Evolutionary conservation across 1,140 invertebrate species (phyloP), one percentile per base, ranked within the genome.

Genomic region (Nomia melanderi): DNA sequence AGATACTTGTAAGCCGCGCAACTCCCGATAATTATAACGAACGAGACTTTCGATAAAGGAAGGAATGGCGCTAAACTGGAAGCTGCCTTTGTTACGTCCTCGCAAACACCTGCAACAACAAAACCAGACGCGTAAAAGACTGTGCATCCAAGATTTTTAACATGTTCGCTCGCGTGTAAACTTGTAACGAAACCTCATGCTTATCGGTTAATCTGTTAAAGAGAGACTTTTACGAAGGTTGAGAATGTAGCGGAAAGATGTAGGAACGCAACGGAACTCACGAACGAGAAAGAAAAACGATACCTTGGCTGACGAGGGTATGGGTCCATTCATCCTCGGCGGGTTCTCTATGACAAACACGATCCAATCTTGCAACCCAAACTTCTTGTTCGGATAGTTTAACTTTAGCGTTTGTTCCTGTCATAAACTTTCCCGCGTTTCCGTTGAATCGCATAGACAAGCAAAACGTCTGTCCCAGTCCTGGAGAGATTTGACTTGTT

Each of bases 281-380:
- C 20, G 47, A 50, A 20, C 1, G 20, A 7, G n/a, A 4, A n/a
- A n/a, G n/a, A n/a, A n/a, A n/a, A n/a, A n/a, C n/a, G n/a, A n/a
- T n/a, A 91, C 92, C 92, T 91, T 92, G 88, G 79, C 82, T 90
- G 9, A 89, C 72, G 23, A 92, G 87, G 60, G 79, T 88, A 70
- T 91, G 92, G n/a, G 87, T 84, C 86, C 86, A 91, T 77, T 88
- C 87, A 36, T 92, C 84, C 31, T 81, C 81, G 0, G 25, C 14
- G 3, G 54, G 50, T 23, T 87, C 84, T 50, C 90, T 89, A 36
- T 88, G 88, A 79, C 91, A 92, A 74, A 79, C 86, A 27, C 77
- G 81, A 20, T 86, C 74, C 27, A 89, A 90, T 67, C 82, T 87
- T 33, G 90, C 87, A 5, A 91, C 81, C 85, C 88, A 85, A 50